These are phyloP conservation scores for Tetropium fuscum DNA, from an alignment of 2,888 invertebrate species.

Conservation along the genomic window DNA sequence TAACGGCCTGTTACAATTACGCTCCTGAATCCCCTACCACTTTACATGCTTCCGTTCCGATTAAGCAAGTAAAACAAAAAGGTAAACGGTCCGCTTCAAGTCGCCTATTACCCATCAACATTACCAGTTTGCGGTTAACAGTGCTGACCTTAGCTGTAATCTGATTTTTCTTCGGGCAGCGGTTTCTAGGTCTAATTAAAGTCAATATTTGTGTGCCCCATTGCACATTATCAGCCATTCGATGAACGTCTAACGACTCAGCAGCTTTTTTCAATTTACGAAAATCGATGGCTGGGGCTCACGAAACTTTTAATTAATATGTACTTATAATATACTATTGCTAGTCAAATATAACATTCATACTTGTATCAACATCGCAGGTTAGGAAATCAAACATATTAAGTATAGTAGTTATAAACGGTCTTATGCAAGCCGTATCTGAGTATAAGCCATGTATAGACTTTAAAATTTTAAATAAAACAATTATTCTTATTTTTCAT, in stretches of 20 bases:
- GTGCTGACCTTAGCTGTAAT: constrained; percentile 49
- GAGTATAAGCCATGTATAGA: no score
- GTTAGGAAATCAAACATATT: no score
- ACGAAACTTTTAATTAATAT: constrained; percentile 18
- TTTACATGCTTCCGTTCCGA: constrained; percentile 9
- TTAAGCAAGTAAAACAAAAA: constrained; percentile 14
- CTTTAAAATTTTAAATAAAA: no score
- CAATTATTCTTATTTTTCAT: no score
- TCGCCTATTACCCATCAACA: constrained; percentile 25
- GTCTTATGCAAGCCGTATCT: no score
- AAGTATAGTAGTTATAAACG: no score
- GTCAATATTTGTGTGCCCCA: constrained; percentile 57
- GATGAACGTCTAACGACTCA: constrained; percentile 43
- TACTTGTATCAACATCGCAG: no score
- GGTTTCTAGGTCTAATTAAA: constrained; percentile 53
- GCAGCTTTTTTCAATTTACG: constrained; percentile 38
- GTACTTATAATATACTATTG: not conserved
- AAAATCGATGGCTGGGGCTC: constrained; percentile 9
- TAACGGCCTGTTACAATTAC: no score
- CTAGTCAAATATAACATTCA: constrained; percentile 6
- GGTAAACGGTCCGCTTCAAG: constrained; percentile 12
- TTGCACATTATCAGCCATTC: constrained; percentile 49
- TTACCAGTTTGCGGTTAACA: constrained; percentile 29
- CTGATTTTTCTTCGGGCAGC: constrained; percentile 48
- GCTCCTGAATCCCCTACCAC: no score